Evolutionary conservation across 2,888 invertebrate genomes (phyloP), one percentile per base, ranked within the genome.

Genomic region (Drosophila picticornis): DNA sequence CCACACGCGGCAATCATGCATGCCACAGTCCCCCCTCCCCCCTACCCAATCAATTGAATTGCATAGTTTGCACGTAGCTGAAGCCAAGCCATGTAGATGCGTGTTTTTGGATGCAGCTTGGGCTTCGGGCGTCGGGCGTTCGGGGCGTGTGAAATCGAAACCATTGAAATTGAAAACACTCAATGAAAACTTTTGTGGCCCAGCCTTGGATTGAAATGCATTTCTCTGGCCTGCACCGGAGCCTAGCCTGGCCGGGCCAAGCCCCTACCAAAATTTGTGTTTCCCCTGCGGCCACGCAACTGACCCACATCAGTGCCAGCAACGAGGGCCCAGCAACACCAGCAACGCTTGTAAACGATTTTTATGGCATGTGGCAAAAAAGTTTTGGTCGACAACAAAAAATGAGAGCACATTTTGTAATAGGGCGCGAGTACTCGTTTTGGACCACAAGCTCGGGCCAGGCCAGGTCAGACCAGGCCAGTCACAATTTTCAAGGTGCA

Each of bases 71-170:
- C 60, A 57, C 78, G 58, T 57, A 72, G 63, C 63, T 70, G 32
- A 16, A 50, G 43, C 75, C 40, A 36, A 67, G 31, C 53, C 55
- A 55, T 73, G 52, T n/a, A 48, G 50, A 62, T 79, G 69, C 77
- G 65, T 72, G 66, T 67, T 63, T 53, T 63, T 53, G 62, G 40
- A 61, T 71, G 58, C 69, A 53, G 65, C 48, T 43, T 48, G 68
- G 61, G 72, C 72, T 78, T 68, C 32, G 70, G 46, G 59, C 56
- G 67, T 68, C 32, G 70, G 46, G 59, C 56, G 67, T 76, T 50
- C 59, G 72, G 40, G 43, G 82, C 89, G 89, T 86, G 85, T 80
- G 85, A 86, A 89, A 86, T 87, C 84, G 85, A 86, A 87, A 84
- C 84, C 76, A 81, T 74, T 81, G 75, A 89, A 86, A 86, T 82